Evolutionary conservation across 2,888 invertebrate species (phyloP), one percentile per base, ranked within the genome.

Genomic region (Ptychoptera albimana): DNA sequence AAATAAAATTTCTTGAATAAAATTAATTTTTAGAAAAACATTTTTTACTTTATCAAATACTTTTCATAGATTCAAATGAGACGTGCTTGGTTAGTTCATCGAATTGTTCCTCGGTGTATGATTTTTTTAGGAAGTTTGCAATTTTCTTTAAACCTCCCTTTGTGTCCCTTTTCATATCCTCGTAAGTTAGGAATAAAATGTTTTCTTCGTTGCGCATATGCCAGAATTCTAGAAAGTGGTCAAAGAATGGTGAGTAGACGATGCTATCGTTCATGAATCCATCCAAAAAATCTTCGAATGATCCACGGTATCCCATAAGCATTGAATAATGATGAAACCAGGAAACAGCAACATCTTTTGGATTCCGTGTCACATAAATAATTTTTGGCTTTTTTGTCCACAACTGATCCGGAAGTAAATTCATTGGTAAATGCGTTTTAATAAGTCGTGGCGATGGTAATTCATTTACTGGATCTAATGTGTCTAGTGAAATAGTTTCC

Each of bases 281-380:
- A 3, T 49, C 38, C 0, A 59, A 10, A 45, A 32, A 54, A 10
- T 55, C 41, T 2, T 55, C 48, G 1, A 57, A 39, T 0, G 51
- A 48, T 13, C 49, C 54, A 45, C 52, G 50, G 5, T 30, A 2
- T 1, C n/a, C n/a, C 6, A 57, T 57, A 13, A 50, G 0, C 1
- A 44, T 50, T 6, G 51, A 47, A 0, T 4, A 5, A 16, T 57
- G 73, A 59, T 84, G 78, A 55, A 79, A 88, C 55, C 71, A 79
- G 0, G 88, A 88, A 1, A 87, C 80, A 1, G 74, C 76, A 0
- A 82, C 79, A 59, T 89, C 88, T 57, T 83, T 79, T 0, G 86
- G 84, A 61, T 89, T 85, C 45, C 89, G 69, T 1, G 81, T 81
- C 0, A 88, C 78, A 56, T 87, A 89, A 43, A 89, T 72, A 14